phyloP scores from a whole-genome alignment of 53 echinoderm and acorn worm species.

The Glandiceps talaboti region DNA sequence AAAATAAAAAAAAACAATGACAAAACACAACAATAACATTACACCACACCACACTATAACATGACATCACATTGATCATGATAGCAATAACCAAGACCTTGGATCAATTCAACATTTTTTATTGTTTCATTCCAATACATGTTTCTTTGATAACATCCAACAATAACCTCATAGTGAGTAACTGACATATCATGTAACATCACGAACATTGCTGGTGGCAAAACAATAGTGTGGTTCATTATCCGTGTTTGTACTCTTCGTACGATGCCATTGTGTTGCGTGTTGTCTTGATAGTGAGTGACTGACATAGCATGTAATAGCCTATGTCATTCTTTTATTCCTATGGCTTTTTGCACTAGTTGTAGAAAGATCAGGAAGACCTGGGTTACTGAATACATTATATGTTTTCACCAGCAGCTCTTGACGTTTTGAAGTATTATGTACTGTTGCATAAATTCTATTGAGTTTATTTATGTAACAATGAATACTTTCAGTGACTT shows the following conservation, averaged over 20 bases:
- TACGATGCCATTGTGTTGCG: background rate
- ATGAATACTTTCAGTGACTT: slow-evolving; percentile 24
- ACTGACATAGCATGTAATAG: background rate
- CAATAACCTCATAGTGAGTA: no score
- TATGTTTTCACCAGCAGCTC: slow-evolving; percentile 16
- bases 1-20: background rate
- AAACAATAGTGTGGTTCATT: background rate
- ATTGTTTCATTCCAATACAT: no score
- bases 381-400: slow-evolving; percentile 15
- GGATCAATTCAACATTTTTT: background rate
- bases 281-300: background rate
- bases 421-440: slow-evolving; percentile 17
- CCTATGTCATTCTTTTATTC: background rate
- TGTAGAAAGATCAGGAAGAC: slow-evolving; percentile 2
- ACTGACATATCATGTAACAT: no score
- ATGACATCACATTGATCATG: background rate
- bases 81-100: background rate
- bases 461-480: slow-evolving; percentile 20
- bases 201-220: no score
- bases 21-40: no score
- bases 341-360: background rate
- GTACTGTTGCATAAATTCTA: slow-evolving; percentile 20
- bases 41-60: background rate
- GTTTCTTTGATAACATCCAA: no score
- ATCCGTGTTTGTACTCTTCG: background rate